A percentile compares a stretch with the other conserved stretches of the same genome.
These are phyloP conservation scores for Drosophila meridionalis DNA, from an alignment of 2,888 invertebrate genomes.

Conservation along the genomic window DNA sequence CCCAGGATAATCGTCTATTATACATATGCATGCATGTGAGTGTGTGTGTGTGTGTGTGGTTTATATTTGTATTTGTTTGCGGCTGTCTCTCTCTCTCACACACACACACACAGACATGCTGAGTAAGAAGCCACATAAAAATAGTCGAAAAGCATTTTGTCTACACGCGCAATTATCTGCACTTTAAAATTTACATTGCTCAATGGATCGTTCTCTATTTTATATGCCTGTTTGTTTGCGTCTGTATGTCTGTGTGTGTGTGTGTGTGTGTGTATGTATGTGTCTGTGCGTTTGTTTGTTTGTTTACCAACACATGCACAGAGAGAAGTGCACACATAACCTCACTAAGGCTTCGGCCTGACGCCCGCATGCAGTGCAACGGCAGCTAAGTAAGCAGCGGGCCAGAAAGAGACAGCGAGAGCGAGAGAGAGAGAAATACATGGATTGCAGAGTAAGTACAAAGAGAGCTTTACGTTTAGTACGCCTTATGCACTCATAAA, in stretches of 20 bases:
- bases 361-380: constrained; percentile 45
- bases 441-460: neutral
- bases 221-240: constrained; percentile 19
- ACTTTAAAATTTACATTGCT: constrained; percentile 68
- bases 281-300: constrained; percentile 4
- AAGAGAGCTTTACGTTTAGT: neutral
- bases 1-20: constrained; percentile 25
- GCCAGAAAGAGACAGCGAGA: neutral
- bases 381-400: constrained; percentile 11
- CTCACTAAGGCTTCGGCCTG: constrained; percentile 36
- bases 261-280: constrained; percentile 14
- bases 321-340: constrained; percentile 61
- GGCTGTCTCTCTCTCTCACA: constrained; percentile 17
- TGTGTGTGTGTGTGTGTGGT: constrained; percentile 13
- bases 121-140: constrained; percentile 55
- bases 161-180: constrained; percentile 76
- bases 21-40: constrained; percentile 4
- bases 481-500: constrained; percentile 3
- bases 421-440: neutral
- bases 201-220: constrained; percentile 49
- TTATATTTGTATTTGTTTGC: constrained; percentile 25
- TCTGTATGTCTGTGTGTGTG: constrained; percentile 7
- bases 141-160: constrained; percentile 70
- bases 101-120: constrained; percentile 4
- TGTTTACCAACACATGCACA: constrained; percentile 39